Evolutionary conservation across 2,797 vertebrate species (phyloP), one percentile per base, ranked within the genome.

Genomic region (Fratercula arctica): DNA sequence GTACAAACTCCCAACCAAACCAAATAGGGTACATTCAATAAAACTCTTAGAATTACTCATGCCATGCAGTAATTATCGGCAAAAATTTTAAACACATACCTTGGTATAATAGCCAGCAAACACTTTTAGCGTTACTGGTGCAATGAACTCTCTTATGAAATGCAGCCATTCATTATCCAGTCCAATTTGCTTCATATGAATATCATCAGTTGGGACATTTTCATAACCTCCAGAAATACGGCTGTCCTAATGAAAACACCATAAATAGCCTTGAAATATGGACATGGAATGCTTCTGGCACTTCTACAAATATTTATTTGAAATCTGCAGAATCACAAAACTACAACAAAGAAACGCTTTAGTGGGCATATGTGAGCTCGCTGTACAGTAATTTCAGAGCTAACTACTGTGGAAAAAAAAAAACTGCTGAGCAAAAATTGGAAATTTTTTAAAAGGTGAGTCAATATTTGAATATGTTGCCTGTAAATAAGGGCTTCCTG

Each of bases 41-140:
- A 64, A 67, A 77, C 8, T 16, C 12, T 63, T 51, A 23, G 24
- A 81, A 85, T 59, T 33, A 57, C 10, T 43, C 35, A 45, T 28
- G 35, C 17, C 17, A 33, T 5, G 19, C 11, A 78, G 26, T 29
- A 64, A 82, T 48, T 46, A 60, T 3, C 26, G 84, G 33, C 35
- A 68, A 51, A 59, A 69, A 10, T 24, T 61, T 54, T 86, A 56
- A 92, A 37, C 3, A 28, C 95, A 51, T 97, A 99, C 99, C 99
- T 99, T 99, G 6, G 99, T 99, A 86, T 99, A 99, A 96, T 99
- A 99, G 67, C 99, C 99, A 69, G 99, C 99, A 98, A 99, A 99
- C 76, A 99, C 99, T 97, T 99, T 99, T 29, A 99, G 97, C 0
- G 99, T 99, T 70, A 99, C 99, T 0, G 99, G 99, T 8, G 99